Evolutionary conservation across 2,113 vertebrate genomes (phyloP).

Genomic region (Neodon shergylaensis): DNA sequence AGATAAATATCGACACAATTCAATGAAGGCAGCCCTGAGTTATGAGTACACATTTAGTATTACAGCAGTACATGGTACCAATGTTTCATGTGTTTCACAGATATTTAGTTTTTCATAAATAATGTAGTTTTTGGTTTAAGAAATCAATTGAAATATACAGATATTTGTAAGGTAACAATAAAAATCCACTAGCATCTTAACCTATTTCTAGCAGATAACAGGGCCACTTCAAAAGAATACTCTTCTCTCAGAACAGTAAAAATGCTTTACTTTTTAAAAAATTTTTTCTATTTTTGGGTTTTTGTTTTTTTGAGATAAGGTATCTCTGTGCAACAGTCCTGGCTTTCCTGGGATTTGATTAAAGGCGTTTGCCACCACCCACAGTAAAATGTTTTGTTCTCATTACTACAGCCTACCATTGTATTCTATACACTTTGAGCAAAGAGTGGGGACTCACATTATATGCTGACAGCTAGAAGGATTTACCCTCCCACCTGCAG

Average conservation of each 20-base stretch:
- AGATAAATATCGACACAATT: neutral
- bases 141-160: neutral
- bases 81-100: neutral
- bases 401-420: neutral
- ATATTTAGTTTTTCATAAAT: neutral
- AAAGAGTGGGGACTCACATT: conserved; percentile 9
- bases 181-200: conserved; percentile 1
- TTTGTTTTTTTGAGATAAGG: no score
- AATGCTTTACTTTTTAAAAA: neutral
- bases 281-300: no score
- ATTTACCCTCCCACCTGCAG: neutral
- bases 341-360: no score
- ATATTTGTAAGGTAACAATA: neutral
- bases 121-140: neutral
- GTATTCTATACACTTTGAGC: neutral
- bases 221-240: neutral
- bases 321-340: no score
- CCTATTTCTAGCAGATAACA: neutral
- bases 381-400: neutral
- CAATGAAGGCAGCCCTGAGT: neutral
- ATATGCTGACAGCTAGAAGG: neutral
- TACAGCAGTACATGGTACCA: neutral
- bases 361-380: no score
- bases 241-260: neutral
- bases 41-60: neutral